Percentiles rank a stretch among this genome's conserved stretches.
Evolutionary conservation across 1,140 invertebrate genomes (phyloP).

Genomic region (Achroia grisella): DNA sequence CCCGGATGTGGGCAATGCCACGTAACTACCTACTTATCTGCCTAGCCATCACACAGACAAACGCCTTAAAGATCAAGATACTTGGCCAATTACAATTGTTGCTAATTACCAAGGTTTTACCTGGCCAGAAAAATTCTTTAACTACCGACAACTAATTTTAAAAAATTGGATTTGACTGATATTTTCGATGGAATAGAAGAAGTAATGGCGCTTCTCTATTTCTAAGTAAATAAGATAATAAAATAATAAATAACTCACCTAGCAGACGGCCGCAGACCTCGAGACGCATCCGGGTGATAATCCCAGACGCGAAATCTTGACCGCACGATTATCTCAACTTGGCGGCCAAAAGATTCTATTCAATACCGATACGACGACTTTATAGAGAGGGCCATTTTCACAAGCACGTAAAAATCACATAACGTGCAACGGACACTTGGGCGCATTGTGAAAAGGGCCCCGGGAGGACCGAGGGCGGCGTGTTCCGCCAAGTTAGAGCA

Average conservation of each 20-base stretch:
- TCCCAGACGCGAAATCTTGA: conserved; percentile 1
- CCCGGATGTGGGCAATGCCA: conserved; percentile 37
- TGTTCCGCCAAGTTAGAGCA: conserved; percentile 16
- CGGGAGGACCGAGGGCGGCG: conserved; percentile 12
- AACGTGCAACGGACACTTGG: background rate
- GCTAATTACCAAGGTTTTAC: too few species aligned
- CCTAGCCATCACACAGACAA: background rate
- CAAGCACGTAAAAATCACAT: background rate
- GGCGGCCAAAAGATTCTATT: conserved; percentile 2
- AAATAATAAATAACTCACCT: conserved; percentile 1
- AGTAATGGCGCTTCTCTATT: too few species aligned
- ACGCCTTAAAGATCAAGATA: background rate
- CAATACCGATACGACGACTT: background rate
- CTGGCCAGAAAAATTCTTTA: too few species aligned
- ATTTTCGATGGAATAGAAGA: too few species aligned
- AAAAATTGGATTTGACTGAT: too few species aligned
- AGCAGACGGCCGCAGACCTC: background rate
- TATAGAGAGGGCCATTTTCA: conserved; percentile 2
- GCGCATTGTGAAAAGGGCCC: conserved; percentile 10
- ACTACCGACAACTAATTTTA: too few species aligned
- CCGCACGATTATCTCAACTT: conserved; percentile 17
- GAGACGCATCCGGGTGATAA: background rate
- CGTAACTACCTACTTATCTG: background rate
- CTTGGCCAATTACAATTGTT: too few species aligned
- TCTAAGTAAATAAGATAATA: background rate